phyloP scores from a whole-genome alignment of 64 coral and sea anemone species.

The Montipora cactus region DNA sequence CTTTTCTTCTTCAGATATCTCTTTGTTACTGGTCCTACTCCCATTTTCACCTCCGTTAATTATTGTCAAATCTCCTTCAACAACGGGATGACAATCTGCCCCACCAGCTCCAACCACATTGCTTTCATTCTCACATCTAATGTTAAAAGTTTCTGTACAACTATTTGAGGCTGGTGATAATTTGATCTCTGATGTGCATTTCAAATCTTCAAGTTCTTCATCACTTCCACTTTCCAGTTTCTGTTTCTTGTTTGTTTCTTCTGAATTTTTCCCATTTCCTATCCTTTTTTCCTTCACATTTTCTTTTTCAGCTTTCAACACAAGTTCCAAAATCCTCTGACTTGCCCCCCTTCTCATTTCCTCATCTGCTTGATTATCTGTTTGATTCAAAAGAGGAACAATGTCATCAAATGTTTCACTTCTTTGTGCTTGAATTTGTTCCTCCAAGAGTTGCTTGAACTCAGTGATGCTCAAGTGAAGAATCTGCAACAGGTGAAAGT shows the following conservation, averaged over 20 bases:
- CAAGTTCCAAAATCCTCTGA: slow-evolving; percentile 32
- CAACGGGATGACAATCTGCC: neutral
- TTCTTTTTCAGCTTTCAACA: slow-evolving; percentile 4
- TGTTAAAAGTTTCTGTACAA: neutral
- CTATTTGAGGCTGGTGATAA: neutral
- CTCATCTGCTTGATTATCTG: neutral
- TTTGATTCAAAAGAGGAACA: slow-evolving; percentile 2
- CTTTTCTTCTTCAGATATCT: neutral
- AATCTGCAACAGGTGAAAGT: slow-evolving; percentile 5
- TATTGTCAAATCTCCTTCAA: neutral
- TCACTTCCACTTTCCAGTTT: neutral
- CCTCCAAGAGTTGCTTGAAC: slow-evolving; percentile 48
- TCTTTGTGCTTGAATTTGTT: slow-evolving; percentile 1
- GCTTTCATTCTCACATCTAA: neutral
- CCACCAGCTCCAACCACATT: neutral
- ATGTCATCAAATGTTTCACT: slow-evolving; percentile 78
- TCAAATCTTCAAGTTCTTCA: neutral
- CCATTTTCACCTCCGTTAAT: neutral
- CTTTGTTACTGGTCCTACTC: neutral
- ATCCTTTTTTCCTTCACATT: neutral
- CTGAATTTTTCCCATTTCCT: neutral
- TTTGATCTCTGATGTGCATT: neutral
- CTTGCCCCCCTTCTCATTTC: neutral
- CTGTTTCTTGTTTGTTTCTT: neutral
- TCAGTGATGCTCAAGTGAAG: slow-evolving; percentile 31